phyloP scores from a whole-genome alignment of 2,797 vertebrate species.

The Austrolebias charrua region DNA sequence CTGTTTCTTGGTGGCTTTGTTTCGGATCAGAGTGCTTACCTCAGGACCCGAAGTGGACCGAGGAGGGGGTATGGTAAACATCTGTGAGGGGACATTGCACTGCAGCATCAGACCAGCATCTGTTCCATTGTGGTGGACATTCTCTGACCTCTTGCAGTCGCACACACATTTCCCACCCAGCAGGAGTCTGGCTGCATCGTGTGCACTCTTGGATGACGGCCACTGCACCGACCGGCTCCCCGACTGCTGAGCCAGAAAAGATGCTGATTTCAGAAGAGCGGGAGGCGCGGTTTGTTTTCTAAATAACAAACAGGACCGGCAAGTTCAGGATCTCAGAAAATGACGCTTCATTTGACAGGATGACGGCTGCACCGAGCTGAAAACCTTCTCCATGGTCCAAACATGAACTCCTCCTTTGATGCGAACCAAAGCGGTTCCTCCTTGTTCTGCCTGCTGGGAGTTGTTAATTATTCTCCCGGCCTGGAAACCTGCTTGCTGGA shows the following conservation, averaged over 20 bases:
- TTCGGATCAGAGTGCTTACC: constrained; percentile 44
- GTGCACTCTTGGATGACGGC: constrained; percentile 22
- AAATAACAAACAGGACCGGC: constrained; percentile 1
- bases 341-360: constrained; percentile 9
- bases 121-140: constrained; percentile 10
- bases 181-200: constrained; percentile 17
- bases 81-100: constrained; percentile 33
- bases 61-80: constrained; percentile 31
- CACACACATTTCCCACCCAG: constrained; percentile 20
- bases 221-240: constrained; percentile 15
- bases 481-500: constrained; percentile 91
- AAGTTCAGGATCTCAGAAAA: constrained; percentile 15
- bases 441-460: constrained; percentile 88
- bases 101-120: constrained; percentile 51
- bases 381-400: constrained; percentile 29
- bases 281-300: constrained; percentile 9
- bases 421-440: constrained; percentile 79
- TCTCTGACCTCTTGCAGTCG: constrained; percentile 6
- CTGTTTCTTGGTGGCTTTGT: constrained; percentile 11
- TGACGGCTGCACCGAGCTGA: constrained; percentile 41
- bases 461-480: constrained; percentile 82
- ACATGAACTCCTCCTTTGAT: constrained; percentile 73
- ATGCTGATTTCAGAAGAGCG: constrained; percentile 34
- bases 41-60: constrained; percentile 32
- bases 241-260: constrained; percentile 13